Percentiles rank a stretch among this genome's conserved stretches.
Evolutionary conservation across 2,888 invertebrate genomes (phyloP).

Genomic region (Euzetes globulus): DNA sequence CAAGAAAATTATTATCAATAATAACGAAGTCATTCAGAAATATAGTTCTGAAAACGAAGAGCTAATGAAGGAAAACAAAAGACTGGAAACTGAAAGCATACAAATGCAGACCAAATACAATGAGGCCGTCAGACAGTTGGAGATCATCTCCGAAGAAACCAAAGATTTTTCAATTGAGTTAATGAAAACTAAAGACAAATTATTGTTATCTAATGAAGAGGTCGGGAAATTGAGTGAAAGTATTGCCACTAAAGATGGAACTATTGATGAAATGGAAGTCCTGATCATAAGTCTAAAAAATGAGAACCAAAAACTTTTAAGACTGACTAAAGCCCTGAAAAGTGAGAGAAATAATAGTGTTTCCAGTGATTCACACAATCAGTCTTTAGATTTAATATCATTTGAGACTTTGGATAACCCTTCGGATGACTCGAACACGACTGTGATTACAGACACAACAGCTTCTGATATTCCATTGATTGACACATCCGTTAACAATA

Average conservation of each 20-base stretch:
- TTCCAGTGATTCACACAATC: not conserved
- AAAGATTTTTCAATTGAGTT: not conserved
- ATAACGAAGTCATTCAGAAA: not conserved
- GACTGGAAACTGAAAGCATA: not conserved
- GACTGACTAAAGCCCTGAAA: not conserved
- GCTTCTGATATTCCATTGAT: not conserved
- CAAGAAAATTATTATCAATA: not conserved
- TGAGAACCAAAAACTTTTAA: not conserved
- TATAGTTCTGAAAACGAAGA: slow-evolving; percentile 55
- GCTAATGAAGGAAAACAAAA: not conserved
- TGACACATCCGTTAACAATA: not conserved
- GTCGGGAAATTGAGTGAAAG: not conserved
- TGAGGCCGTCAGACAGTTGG: not conserved
- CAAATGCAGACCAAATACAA: not conserved
- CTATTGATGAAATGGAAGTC: not conserved
- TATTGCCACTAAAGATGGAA: not conserved
- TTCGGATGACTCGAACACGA: not conserved
- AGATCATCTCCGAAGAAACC: not conserved
- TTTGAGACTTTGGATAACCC: not conserved
- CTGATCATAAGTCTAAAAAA: not conserved
- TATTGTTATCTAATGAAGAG: not conserved
- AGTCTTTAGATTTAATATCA: not conserved
- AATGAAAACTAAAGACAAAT: not conserved
- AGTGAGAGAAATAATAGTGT: not conserved
- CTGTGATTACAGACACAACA: not conserved